Evolutionary conservation across 2,888 invertebrate genomes (phyloP).

Genomic region (Antitype chi): DNA sequence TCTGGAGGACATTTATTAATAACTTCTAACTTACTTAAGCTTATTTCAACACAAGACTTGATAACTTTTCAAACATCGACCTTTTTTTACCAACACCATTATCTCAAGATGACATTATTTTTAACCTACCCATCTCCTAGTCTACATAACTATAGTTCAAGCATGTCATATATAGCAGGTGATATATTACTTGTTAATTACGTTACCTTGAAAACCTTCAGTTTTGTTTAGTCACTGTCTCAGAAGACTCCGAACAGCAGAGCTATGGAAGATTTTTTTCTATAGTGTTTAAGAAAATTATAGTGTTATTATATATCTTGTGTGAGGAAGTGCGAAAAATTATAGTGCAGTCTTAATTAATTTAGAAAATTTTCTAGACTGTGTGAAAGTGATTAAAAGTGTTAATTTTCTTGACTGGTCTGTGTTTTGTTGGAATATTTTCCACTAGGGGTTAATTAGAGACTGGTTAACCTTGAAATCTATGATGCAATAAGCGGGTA

Average conservation of each 20-base stretch:
- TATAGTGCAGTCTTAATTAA: background rate
- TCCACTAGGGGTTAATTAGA: background rate
- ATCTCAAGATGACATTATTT: conserved; percentile 1
- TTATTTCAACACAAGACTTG: too few species aligned
- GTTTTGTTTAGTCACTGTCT: conserved; percentile 20
- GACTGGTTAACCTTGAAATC: background rate
- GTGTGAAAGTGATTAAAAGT: conserved; percentile 4
- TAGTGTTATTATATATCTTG: background rate
- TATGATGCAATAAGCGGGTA: background rate
- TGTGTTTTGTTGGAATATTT: background rate
- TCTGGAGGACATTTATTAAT: too few species aligned
- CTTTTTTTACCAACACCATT: background rate
- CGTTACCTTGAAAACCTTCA: conserved; percentile 39
- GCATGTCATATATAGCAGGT: conserved; percentile 42
- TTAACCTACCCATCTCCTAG: conserved; percentile 27
- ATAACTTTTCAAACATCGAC: background rate
- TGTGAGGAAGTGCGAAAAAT: conserved; percentile 12
- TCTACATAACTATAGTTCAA: conserved; percentile 25
- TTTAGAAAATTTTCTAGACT: conserved; percentile 5
- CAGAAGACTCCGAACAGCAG: background rate
- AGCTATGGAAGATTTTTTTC: conserved; percentile 56
- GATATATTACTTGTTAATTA: conserved; percentile 60
- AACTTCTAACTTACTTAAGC: too few species aligned
- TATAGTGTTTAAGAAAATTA: background rate
- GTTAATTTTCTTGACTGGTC: conserved; percentile 9